These are phyloP conservation scores for Gymnarchus niloticus DNA, from an alignment of 2,113 vertebrate genomes.

Conservation along the genomic window DNA sequence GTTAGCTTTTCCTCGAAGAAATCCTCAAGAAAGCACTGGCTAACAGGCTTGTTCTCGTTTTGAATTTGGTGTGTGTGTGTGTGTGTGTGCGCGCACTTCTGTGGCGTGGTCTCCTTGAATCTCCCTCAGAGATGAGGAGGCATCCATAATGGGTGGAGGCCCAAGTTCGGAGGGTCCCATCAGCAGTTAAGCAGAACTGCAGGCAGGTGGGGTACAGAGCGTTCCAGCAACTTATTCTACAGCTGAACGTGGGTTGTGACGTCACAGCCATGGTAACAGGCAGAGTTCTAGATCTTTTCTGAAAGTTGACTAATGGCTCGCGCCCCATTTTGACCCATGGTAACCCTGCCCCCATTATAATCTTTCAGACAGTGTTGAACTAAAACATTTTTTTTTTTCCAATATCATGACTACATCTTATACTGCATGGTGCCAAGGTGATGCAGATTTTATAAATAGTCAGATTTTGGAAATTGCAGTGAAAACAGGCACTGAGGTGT, in stretches of 20 bases:
- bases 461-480: background rate
- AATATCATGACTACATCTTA: too few species aligned
- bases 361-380: background rate
- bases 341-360: background rate
- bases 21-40: background rate
- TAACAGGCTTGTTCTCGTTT: background rate
- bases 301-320: background rate
- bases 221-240: background rate
- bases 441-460: background rate
- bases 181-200: too few species aligned
- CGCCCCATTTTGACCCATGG: background rate
- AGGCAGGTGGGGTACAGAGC: background rate
- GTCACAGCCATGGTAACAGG: background rate
- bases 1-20: background rate
- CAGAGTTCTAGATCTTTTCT: background rate
- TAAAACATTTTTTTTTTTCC: background rate
- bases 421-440: background rate
- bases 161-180: background rate
- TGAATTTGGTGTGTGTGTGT: background rate
- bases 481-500: slow-evolving; percentile 13
- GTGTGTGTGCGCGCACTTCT: background rate
- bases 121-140: background rate
- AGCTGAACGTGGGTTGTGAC: background rate
- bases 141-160: background rate
- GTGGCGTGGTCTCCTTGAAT: background rate